Conservation (phyloP, 2,797 vertebrate species). For the Myotis vivesi region DNA sequence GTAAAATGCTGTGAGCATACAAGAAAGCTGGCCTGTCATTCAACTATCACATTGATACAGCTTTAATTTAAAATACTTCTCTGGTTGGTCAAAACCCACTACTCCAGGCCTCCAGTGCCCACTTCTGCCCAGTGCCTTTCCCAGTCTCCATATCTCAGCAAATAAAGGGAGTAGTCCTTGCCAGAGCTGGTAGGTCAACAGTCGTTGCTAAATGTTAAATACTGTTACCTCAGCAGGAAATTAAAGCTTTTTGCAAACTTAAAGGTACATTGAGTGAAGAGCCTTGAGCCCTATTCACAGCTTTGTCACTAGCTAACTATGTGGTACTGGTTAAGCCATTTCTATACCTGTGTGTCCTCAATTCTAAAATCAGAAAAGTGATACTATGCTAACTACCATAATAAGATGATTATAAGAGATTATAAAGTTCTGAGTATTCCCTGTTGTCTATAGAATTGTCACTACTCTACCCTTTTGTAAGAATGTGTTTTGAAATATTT, state of each 20-base stretch:
- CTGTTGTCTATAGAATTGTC: background rate
- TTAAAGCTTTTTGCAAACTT: background rate
- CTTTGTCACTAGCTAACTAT: background rate
- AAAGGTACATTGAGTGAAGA: background rate
- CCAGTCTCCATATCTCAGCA: background rate
- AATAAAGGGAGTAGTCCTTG: background rate
- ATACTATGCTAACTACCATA: background rate
- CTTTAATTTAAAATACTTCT: slow-evolving; percentile 11
- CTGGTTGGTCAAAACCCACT: background rate
- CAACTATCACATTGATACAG: background rate
- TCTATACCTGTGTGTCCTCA: background rate
- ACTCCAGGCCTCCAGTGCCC: background rate
- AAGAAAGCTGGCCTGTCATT: background rate
- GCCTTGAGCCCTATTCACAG: background rate
- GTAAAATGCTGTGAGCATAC: background rate
- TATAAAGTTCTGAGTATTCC: background rate
- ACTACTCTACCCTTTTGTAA: background rate
- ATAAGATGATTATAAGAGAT: background rate
- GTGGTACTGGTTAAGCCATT: background rate
- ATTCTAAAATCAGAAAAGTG: background rate
- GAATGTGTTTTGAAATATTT: slow-evolving; percentile 34
- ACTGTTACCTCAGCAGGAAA: background rate
- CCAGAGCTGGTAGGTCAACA: background rate
- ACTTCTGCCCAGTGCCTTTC: background rate
- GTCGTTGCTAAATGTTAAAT: slow-evolving; percentile 1